phyloP scores from a whole-genome alignment of 2,888 invertebrate genomes.

The Drosophila meridiana region DNA sequence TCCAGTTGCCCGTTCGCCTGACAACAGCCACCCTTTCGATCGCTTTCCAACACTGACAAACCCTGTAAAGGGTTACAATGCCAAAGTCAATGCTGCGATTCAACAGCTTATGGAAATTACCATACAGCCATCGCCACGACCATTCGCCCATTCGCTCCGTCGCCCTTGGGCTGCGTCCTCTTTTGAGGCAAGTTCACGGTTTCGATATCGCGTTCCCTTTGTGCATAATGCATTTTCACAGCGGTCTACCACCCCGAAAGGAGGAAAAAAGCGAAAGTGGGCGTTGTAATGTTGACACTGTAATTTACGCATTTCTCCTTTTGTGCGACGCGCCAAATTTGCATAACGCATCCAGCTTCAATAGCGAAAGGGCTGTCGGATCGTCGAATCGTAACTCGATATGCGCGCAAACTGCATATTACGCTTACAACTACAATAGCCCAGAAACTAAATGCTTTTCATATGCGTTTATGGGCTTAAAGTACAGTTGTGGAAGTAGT shows the following conservation, averaged over 20 bases:
- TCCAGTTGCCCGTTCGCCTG: conserved; percentile 33
- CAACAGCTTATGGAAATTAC: conserved; percentile 66
- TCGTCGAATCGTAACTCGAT: conserved; percentile 64
- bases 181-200: conserved; percentile 35
- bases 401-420: conserved; percentile 31
- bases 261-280: conserved; percentile 57
- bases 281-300: conserved; percentile 79
- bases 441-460: not conserved
- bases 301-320: conserved; percentile 77
- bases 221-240: conserved; percentile 76
- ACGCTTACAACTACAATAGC: conserved; percentile 10
- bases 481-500: conserved; percentile 26
- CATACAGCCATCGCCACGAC: conserved; percentile 26
- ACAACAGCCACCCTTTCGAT: conserved; percentile 39
- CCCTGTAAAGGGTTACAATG: conserved; percentile 55
- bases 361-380: conserved; percentile 58
- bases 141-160: conserved; percentile 13
- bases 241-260: conserved; percentile 54
- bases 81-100: conserved; percentile 61
- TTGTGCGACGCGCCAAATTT: conserved; percentile 54
- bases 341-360: conserved; percentile 54
- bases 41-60: conserved; percentile 49
- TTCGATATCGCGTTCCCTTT: conserved; percentile 54
- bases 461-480: not conserved
- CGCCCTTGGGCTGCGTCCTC: conserved; percentile 9